Conservation (phyloP, 2,888 invertebrate genomes). For the Bombylius major region DNA sequence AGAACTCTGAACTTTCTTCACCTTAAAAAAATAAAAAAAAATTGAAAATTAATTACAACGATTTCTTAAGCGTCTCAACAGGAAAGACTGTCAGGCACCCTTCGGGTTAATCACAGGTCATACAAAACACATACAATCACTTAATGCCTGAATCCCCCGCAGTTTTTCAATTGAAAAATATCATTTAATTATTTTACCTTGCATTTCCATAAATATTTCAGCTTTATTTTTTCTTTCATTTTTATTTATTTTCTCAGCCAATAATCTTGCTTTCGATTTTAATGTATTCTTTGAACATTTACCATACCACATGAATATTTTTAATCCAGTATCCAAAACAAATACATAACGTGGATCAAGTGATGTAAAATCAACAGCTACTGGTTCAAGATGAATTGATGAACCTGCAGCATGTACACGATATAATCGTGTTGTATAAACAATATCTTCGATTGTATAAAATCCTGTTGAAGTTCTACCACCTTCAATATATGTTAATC, state of each 20-base stretch:
- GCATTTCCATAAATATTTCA: slow-evolving; percentile 72
- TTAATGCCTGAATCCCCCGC: too few relatives aligned
- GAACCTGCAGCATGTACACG: slow-evolving; percentile 80
- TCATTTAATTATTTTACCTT: slow-evolving; percentile 35
- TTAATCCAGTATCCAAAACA: slow-evolving; percentile 73
- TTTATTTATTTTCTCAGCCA: slow-evolving; percentile 98
- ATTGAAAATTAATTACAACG: not conserved
- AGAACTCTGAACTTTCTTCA: slow-evolving; percentile 74
- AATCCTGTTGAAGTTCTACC: slow-evolving; percentile 96
- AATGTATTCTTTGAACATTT: slow-evolving; percentile 73
- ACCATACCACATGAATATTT: slow-evolving; percentile 78
- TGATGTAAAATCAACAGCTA: slow-evolving; percentile 53
- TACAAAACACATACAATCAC: too few relatives aligned
- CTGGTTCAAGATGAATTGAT: slow-evolving; percentile 81
- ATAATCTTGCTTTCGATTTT: slow-evolving; percentile 60
- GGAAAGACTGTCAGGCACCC: not conserved
- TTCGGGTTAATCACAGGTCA: too few relatives aligned
- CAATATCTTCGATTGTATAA: slow-evolving; percentile 87
- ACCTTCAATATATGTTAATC: slow-evolving; percentile 91
- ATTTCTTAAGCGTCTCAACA: not conserved
- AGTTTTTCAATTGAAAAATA: not conserved
- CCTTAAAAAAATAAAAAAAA: slow-evolving; percentile 23
- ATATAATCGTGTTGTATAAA: slow-evolving; percentile 73
- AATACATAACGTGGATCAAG: slow-evolving; percentile 89
- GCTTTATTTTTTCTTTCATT: slow-evolving; percentile 93